Base-by-base conservation (phyloP, 1,140 invertebrate species). In the Leptopilina clavipes region DNA sequence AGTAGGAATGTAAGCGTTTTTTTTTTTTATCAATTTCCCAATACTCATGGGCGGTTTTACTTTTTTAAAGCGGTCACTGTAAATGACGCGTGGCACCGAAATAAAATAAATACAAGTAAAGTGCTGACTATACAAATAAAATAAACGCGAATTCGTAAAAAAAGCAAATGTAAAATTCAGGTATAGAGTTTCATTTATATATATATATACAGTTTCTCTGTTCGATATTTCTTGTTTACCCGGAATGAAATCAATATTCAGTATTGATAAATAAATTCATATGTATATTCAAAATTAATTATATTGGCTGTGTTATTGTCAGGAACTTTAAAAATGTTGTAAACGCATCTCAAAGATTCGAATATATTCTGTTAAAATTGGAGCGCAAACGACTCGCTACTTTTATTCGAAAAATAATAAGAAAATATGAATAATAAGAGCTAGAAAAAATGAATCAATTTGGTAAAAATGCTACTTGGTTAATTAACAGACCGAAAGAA, bases 21-120 rank as follows among this genome's bases (percentile, higher is more conserved):
- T 59, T 59, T 59, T 59, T 59, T 59, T 59, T 59, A 25, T 59
- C 19, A 59, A 59, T 59, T 25, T 25, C 19, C 12, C 19, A 25
- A 59, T 59, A 59, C 56, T 59, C 56, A 59, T 59, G 18, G 18
- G 18, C 18, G 12, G 19, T 14, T 59, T 25, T 25, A 59, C 56
- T 59, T 59, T 59, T 59, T 31, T 59, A 59, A 31, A 59, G 56
- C 19, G 56, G 56, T 59, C 22, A 11, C 56, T 59, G 56, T 59
- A 59, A 59, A 59, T 59, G 56, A 59, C 56, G 56, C 56, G 56
- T 59, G 56, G 22, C 22, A 59, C 22, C 37, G 14, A 71, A 71
- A 71, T 43, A 71, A 71, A 59, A 22, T 2, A 9, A 59, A 59
- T 59, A 9, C 18, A 18, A 56, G 18, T 59, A 22, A 11, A 43